phyloP scores from a whole-genome alignment of 2,113 vertebrate species.

The Catharus fuscescens region DNA sequence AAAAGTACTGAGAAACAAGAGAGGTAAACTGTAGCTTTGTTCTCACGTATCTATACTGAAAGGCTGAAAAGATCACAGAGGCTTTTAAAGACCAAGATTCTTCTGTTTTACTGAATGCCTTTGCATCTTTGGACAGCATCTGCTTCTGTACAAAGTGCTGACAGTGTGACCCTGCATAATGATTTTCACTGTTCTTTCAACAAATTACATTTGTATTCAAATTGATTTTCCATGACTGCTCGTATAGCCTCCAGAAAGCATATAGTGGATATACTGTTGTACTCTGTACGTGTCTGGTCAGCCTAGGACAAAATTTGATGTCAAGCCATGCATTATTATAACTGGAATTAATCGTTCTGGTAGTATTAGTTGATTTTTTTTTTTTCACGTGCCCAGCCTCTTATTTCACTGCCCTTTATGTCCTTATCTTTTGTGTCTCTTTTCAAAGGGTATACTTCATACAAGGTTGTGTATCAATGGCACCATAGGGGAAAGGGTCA shows the following conservation, averaged over 20 bases:
- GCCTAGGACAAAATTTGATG: background rate
- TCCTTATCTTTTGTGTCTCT: background rate
- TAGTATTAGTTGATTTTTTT: background rate
- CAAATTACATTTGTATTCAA: slow-evolving; percentile 60
- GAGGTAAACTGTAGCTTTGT: slow-evolving; percentile 46
- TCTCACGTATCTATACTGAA: background rate
- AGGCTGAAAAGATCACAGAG: slow-evolving; percentile 16
- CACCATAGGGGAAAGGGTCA: background rate
- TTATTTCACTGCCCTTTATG: background rate
- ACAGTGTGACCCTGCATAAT: slow-evolving; percentile 39
- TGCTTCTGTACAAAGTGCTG: background rate
- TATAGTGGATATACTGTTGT: background rate
- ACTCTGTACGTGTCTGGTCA: background rate
- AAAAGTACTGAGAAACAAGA: slow-evolving; percentile 2
- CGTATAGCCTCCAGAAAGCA: background rate
- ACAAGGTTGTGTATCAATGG: background rate
- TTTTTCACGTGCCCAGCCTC: background rate
- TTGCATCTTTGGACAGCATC: background rate
- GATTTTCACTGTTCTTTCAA: slow-evolving; percentile 56
- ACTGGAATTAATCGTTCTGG: background rate
- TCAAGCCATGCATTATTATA: background rate
- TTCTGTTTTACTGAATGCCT: background rate
- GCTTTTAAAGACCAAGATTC: slow-evolving; percentile 13
- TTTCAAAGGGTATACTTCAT: background rate
- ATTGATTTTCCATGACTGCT: slow-evolving; percentile 47